Evolutionary conservation across 2,113 vertebrate species (phyloP).

Genomic region (Prunella fulvescens): DNA sequence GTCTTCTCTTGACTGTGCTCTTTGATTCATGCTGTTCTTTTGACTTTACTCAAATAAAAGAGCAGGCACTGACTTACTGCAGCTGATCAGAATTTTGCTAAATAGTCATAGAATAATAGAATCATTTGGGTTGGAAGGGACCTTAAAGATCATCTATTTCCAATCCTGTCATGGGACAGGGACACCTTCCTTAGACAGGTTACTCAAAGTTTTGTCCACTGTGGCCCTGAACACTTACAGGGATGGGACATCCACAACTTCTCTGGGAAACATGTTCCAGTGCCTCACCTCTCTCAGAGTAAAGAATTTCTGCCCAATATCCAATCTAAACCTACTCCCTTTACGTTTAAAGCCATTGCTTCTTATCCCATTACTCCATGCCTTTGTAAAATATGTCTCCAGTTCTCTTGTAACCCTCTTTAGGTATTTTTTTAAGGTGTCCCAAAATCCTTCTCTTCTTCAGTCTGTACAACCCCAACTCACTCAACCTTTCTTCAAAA

Average conservation of each 20-base stretch:
- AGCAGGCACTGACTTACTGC: not conserved
- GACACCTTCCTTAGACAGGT: not conserved
- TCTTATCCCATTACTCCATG: not conserved
- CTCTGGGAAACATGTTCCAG: not conserved
- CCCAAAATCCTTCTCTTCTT: not conserved
- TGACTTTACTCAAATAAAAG: not conserved
- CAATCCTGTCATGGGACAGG: not conserved
- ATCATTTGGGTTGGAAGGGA: not conserved
- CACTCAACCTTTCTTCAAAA: not conserved
- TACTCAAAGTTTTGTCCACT: not conserved
- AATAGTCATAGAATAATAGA: not conserved
- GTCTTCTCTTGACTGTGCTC: not conserved
- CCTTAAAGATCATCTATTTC: not conserved
- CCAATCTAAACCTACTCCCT: not conserved
- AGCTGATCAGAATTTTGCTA: conserved; percentile 23
- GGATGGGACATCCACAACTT: not conserved
- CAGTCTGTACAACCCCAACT: not conserved
- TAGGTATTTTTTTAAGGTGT: not conserved
- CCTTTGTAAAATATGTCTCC: not conserved
- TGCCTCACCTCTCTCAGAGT: not conserved
- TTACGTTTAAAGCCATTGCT: not conserved
- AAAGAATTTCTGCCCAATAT: not conserved
- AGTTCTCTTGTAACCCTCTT: not conserved
- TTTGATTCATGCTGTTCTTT: not conserved
- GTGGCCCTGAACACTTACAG: not conserved